Evolutionary conservation across 2,113 vertebrate species (phyloP), one percentile per base, ranked within the genome.

Genomic region (Prinia subflava): DNA sequence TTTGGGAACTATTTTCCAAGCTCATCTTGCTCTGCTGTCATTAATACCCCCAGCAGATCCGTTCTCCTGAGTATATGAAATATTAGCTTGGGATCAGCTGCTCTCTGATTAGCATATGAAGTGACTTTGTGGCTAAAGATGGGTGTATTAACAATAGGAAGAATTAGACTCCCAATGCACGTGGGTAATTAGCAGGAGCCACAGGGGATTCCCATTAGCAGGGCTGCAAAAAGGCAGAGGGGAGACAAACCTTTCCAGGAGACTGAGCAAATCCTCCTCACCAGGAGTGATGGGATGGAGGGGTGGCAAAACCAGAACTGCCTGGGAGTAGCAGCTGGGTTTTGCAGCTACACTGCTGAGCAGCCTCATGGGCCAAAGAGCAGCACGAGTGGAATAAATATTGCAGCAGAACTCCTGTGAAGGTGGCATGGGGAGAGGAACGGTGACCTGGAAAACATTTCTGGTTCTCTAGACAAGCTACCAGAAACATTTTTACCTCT

Each of bases 71-170:
- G 95, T 53, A 71, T 44, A 46, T 71, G 55, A 77, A 89, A 68
- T 95, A 93, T 77, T 96, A 92, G 52, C 94, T 81, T 62, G 95
- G 94, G 95, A 97, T 96, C 95, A 94, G 92, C 89, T 86, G 91
- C 77, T 91, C 94, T 89, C 87, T 25, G 16, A 92, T 97, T 95
- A 97, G 93, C 95, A 93, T 92, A 21, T 91, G 93, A 96, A 97
- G 95, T 93, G 94, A 95, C 82, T 97, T 95, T 73, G 95, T 97
- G 97, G 93, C 95, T 92, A 13, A 91, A 95, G 92, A 90, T 95
- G 88, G 74, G 46, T 85, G 27, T 87, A 73, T 92, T 94, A 93
- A 96, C 94, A 97, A 89, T 84, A 39, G 94, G 91, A 94, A 88
- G 93, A 96, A 95, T 95, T 76, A 95, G 79, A 44, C 67, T 97